Evolutionary conservation across 2,888 invertebrate genomes (phyloP), one percentile per base, ranked within the genome.

Genomic region (Drosophila sordidula): DNA sequence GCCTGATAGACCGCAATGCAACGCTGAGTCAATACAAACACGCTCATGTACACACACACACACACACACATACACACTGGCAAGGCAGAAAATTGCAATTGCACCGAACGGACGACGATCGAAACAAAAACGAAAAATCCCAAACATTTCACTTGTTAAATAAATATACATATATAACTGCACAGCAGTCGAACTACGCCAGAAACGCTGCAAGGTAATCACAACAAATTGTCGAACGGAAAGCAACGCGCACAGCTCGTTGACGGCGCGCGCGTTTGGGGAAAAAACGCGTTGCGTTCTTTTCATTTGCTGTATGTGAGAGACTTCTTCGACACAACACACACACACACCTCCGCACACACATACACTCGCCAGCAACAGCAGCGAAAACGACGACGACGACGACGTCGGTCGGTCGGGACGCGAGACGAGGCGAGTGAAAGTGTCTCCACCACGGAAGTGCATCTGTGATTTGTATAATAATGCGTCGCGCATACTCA

Each of bases 401-500:
- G 80, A 67, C 56, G 58, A 29, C 29, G 59, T 56, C 46, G 56
- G 69, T 63, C 51, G 50, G 63, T 70, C 52, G 73, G 58, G 69
- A 69, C 50, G 44, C 16, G 56, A 62, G 72, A 75, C 71, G 76
- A 79, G 88, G 72, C 86, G 83, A 84, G 83, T 84, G 83, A 84
- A 84, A 84, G 79, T 80, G 79, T 79, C 78, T 79, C 78, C 81
- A 81, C 75, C 78, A 75, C 79, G 79, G 83, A 80, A 80, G 83
- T 84, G 83, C 83, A 84, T 84, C 83, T 84, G 84, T 82, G 87
- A 82, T 82, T 83, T 88, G 88, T 88, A 86, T 80, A 88, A 83
- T 80, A 88, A 83, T 83, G 83, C 83, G 89, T 86, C 89, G 83
- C 83, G 89, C 89, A 83, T 80, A 86, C 83, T 88, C 83, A 88